These are phyloP conservation scores for Macrochelys suwanniensis DNA, from an alignment of 2,797 vertebrate species.

Conservation along the genomic window DNA sequence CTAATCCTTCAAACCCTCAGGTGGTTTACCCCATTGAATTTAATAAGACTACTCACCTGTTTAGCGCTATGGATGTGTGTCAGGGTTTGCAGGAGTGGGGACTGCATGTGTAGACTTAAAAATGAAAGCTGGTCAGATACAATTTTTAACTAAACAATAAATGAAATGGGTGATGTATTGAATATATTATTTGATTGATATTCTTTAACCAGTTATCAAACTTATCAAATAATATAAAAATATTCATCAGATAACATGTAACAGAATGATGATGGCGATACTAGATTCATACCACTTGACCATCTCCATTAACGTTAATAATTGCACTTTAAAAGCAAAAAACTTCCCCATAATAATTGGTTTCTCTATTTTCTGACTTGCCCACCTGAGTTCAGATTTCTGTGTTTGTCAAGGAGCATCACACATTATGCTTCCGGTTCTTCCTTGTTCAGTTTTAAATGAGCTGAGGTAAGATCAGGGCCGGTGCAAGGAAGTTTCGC, in stretches of 20 bases:
- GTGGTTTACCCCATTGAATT: not conserved
- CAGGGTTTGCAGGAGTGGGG: not conserved
- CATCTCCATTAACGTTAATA: not conserved
- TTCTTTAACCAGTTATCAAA: not conserved
- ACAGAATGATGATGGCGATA: not conserved
- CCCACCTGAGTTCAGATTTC: not conserved
- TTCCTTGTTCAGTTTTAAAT: not conserved
- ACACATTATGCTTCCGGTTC: not conserved
- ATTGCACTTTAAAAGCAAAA: not conserved
- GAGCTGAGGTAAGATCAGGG: not conserved
- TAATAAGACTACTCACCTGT: not conserved
- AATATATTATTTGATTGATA: not conserved
- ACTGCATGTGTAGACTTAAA: not conserved
- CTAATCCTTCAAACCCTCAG: not conserved
- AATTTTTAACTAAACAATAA: not conserved
- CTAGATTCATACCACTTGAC: not conserved
- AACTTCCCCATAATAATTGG: not conserved
- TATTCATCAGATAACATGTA: not conserved
- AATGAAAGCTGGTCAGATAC: not conserved
- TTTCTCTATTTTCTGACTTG: not conserved
- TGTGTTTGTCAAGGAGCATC: conserved; percentile 4
- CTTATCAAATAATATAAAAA: not conserved
- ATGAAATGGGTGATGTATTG: not conserved
- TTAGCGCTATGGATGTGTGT: not conserved
- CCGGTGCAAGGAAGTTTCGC: no score